Conservation (phyloP, 1,140 invertebrate species). For the Parasteatoda tepidariorum region DNA sequence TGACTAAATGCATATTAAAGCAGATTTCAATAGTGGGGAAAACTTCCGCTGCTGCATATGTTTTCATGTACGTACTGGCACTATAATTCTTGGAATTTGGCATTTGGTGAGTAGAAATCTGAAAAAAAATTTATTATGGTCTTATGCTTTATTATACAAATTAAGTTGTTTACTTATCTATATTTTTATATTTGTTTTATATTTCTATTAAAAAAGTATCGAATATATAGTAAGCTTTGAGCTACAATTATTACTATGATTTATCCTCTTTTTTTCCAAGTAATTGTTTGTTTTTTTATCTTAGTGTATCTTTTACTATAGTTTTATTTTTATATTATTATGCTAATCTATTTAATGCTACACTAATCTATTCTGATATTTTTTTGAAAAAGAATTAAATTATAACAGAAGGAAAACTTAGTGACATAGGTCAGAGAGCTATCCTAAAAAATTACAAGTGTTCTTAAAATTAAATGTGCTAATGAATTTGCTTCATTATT, state of each 20-base stretch:
- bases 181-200: neutral
- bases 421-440: too few species aligned
- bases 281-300: neutral
- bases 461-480: too few species aligned
- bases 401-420: too few species aligned
- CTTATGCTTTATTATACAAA: neutral
- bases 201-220: neutral
- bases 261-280: neutral
- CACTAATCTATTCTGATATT: too few species aligned
- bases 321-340: too few species aligned
- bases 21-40: conserved; percentile 44
- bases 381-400: too few species aligned
- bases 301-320: too few species aligned
- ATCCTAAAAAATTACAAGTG: too few species aligned
- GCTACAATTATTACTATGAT: neutral
- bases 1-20: conserved; percentile 44
- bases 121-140: neutral
- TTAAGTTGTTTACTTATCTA: neutral
- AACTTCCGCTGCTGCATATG: conserved; percentile 59
- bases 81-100: conserved; percentile 59
- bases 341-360: too few species aligned
- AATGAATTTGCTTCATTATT: too few species aligned
- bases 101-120: conserved; percentile 52
- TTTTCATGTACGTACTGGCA: conserved; percentile 59
- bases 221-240: neutral